Conservation (phyloP, 2,888 invertebrate species). For the Neoascia interrupta region DNA sequence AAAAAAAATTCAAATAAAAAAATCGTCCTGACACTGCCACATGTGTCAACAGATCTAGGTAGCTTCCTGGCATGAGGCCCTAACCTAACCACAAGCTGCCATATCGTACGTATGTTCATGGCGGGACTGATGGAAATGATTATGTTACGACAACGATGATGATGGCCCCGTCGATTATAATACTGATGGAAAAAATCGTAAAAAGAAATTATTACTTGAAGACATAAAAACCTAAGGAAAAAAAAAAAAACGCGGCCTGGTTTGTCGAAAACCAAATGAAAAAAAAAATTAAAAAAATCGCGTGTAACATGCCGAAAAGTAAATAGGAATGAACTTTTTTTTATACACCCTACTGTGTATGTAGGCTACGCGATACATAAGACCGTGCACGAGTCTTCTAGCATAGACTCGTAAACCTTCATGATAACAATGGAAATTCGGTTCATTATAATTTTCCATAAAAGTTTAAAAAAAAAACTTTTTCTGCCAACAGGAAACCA, state of each 20-base stretch:
- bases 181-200: constrained; percentile 51
- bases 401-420: constrained; percentile 34
- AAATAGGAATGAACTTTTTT: constrained; percentile 34
- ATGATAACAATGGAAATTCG: constrained; percentile 56
- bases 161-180: constrained; percentile 56
- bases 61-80: constrained; percentile 31
- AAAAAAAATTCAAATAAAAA: constrained; percentile 4
- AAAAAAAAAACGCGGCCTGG: no score
- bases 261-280: neutral
- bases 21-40: no score
- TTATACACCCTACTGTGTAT: constrained; percentile 17
- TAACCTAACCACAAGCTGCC: constrained; percentile 9
- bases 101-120: neutral
- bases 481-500: constrained; percentile 7
- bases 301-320: constrained; percentile 56
- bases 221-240: constrained; percentile 51
- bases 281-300: constrained; percentile 46
- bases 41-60: constrained; percentile 24
- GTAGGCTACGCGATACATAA: no score
- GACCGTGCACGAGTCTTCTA: no score
- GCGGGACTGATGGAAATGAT: constrained; percentile 48
- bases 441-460: constrained; percentile 60
- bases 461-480: constrained; percentile 33
- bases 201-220: constrained; percentile 61
- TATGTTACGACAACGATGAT: constrained; percentile 48